Evolutionary conservation across 2,888 invertebrate species (phyloP), one percentile per base, ranked within the genome.

Genomic region (Venusia cambrica): DNA sequence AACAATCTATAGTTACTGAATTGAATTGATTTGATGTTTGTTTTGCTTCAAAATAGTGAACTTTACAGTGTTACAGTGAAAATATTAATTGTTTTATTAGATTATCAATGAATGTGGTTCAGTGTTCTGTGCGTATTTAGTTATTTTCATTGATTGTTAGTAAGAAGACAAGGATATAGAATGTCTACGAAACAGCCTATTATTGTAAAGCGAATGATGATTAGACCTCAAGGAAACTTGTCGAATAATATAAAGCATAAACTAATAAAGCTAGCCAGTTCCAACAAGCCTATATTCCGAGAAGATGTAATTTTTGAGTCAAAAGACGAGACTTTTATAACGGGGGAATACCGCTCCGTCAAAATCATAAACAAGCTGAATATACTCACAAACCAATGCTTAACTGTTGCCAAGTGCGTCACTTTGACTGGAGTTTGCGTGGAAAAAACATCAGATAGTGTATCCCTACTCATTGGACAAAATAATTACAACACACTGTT

Each of bases 401-500:
- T 55, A 0, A 83, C 84, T 0, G 35, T 68, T 0, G 83, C 79
- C 0, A 55, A 52, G 5, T 77, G 59, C 19, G 48, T 40, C 2
- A 46, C 39, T 4, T 29, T 35, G 2, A 34, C 43, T 1, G 52
- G 46, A 0, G 35, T 44, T 5, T 10, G 45, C 0, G 33, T 51
- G 1, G 67, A 72, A 21, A 64, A 67, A 39, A 71, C 67, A 1
- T 85, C 85, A 0, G 75, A 76, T 1, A 54, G 51, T 9, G 38
- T 84, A 0, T 57, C 63, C 0, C 57, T 56, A n/a, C 5, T 77
- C 0, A 75, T 85, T 0, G 85, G 85, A 0, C 78, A 80, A 19
- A 61, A 60, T 0, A 75, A 73, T 16, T 85, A 79, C 26, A 72
- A 79, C 9, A 56, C 54, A 0, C 35, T 83, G 0, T 66, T 84